Percentiles rank a stretch among this genome's conserved stretches.
phyloP scores from a whole-genome alignment of 2,113 vertebrate species.

The Cathartes aura region DNA sequence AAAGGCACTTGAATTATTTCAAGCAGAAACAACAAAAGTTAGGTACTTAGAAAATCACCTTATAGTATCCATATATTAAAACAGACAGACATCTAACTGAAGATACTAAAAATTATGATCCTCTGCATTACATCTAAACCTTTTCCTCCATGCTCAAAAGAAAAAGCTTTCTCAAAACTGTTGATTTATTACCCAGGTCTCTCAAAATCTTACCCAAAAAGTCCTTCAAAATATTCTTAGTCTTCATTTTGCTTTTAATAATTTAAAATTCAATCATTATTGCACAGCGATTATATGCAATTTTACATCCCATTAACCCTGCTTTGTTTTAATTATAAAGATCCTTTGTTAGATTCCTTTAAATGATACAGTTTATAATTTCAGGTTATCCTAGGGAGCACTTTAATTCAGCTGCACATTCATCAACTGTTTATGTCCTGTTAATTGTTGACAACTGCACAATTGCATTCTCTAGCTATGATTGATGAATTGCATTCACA shows the following conservation, averaged over 20 bases:
- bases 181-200: slow-evolving; percentile 46
- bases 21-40: not conserved
- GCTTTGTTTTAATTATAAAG: slow-evolving; percentile 94
- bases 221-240: slow-evolving; percentile 59
- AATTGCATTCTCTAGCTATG: slow-evolving; percentile 82
- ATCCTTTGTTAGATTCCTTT: slow-evolving; percentile 85
- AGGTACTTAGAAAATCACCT: not conserved
- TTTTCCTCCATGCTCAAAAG: not conserved
- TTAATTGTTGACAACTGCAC: slow-evolving; percentile 88
- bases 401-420: slow-evolving; percentile 85
- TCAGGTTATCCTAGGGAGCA: slow-evolving; percentile 82
- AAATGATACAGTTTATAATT: slow-evolving; percentile 86
- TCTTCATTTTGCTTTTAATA: slow-evolving; percentile 76
- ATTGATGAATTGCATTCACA: slow-evolving; percentile 80
- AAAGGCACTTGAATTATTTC: not conserved
- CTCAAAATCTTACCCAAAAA: slow-evolving; percentile 41
- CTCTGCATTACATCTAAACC: not conserved
- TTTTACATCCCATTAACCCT: slow-evolving; percentile 93
- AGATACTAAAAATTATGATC: not conserved
- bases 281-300: slow-evolving; percentile 85
- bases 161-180: slow-evolving; percentile 15
- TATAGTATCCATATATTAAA: not conserved
- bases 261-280: slow-evolving; percentile 83
- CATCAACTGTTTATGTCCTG: slow-evolving; percentile 86
- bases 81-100: not conserved